Percentiles rank a stretch among this genome's conserved stretches.
Evolutionary conservation across 1,140 invertebrate genomes (phyloP).

Genomic region (Penaeus vannamei): DNA sequence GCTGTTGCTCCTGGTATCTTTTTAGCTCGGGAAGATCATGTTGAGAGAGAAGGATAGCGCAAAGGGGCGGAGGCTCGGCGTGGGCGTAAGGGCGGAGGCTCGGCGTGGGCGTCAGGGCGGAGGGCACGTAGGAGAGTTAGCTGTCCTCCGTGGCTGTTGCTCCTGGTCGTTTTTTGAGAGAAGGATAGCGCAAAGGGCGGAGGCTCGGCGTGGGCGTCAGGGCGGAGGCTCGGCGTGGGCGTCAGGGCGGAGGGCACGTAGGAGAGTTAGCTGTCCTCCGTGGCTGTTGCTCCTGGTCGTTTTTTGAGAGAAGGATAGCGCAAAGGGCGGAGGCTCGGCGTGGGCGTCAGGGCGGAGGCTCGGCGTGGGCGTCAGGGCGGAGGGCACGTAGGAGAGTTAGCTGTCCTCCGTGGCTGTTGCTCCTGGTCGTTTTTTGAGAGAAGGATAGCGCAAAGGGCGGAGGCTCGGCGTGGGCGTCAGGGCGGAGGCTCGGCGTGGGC

Average conservation of each 20-base stretch:
- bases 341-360: no score
- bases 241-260: neutral
- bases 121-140: neutral
- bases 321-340: no score
- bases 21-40: no score
- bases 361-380: neutral
- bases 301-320: no score
- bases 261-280: neutral
- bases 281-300: no score
- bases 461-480: no score
- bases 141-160: neutral
- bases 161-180: no score
- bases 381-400: neutral
- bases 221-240: neutral
- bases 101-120: neutral
- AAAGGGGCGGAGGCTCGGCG: neutral
- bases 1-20: no score
- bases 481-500: neutral
- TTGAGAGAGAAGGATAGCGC: conserved; percentile 17
- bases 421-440: no score
- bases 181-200: neutral
- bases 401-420: neutral
- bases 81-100: no score
- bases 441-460: no score
- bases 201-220: neutral